Evolutionary conservation across 2,113 vertebrate genomes (phyloP).

Genomic region (Heterotis niloticus): DNA sequence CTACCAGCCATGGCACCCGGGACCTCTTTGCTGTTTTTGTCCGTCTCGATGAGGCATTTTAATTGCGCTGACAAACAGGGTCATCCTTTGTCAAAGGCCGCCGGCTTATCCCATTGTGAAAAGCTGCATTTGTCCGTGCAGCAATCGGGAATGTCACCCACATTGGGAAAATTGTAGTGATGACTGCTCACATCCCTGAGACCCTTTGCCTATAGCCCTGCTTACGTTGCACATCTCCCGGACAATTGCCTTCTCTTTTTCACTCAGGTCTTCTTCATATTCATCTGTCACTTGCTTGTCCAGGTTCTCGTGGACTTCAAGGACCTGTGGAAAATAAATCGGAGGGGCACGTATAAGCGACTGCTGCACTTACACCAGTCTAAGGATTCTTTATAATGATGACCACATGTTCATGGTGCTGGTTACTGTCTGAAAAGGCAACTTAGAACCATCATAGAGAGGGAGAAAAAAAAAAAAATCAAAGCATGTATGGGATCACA

Average conservation of each 20-base stretch:
- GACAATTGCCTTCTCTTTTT: constrained; percentile 93
- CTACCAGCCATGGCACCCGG: background rate
- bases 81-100: background rate
- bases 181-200: background rate
- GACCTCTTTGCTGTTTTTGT: background rate
- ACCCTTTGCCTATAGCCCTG: background rate
- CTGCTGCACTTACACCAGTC: background rate
- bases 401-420: background rate
- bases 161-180: too few species aligned
- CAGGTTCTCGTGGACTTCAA: constrained; percentile 92
- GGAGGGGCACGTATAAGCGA: background rate
- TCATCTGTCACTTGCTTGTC: constrained; percentile 83
- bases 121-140: background rate
- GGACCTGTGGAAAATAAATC: constrained; percentile 67
- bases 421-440: background rate
- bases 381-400: background rate
- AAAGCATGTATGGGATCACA: too few species aligned
- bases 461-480: too few species aligned
- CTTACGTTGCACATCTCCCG: constrained; percentile 95
- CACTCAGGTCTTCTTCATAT: constrained; percentile 87
- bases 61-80: constrained; percentile 11
- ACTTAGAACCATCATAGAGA: background rate
- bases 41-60: background rate
- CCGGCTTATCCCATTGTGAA: background rate
- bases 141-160: background rate